Evolutionary conservation across 2,797 vertebrate species (phyloP).

Genomic region (Hippopotamyrus pictus): DNA sequence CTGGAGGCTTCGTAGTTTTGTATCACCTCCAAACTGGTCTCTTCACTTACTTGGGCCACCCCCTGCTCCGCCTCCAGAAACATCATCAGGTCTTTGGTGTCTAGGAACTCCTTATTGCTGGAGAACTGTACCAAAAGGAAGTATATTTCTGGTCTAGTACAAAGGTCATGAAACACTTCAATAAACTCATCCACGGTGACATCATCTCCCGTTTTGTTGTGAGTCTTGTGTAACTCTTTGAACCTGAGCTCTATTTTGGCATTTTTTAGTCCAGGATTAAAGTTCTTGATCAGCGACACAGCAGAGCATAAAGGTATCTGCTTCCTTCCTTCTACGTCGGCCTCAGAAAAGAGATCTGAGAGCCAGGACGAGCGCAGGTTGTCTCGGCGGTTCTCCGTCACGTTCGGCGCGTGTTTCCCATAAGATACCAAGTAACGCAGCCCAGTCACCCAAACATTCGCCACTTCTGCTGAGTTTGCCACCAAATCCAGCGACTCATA

Average conservation of each 20-base stretch:
- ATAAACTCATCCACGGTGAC: conserved; percentile 89
- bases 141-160: conserved; percentile 96
- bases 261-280: conserved; percentile 89
- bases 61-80: conserved; percentile 98
- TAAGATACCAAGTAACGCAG: conserved; percentile 95
- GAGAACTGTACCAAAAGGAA: conserved; percentile 98
- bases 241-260: conserved; percentile 94
- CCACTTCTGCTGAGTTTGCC: conserved; percentile 90
- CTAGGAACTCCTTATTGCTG: conserved; percentile 97
- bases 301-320: conserved; percentile 75
- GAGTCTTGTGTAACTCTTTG: conserved; percentile 92
- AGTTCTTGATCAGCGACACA: conserved; percentile 82
- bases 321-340: conserved; percentile 67
- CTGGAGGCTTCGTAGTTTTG: conserved; percentile 87
- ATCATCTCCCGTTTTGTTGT: conserved; percentile 74
- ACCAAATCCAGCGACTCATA: conserved; percentile 96
- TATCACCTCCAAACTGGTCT: conserved; percentile 90
- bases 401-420: conserved; percentile 90
- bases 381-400: conserved; percentile 92
- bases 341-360: conserved; percentile 80
- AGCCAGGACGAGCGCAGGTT: conserved; percentile 94
- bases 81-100: conserved; percentile 97
- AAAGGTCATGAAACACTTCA: conserved; percentile 96
- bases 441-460: conserved; percentile 96
- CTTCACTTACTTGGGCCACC: conserved; percentile 89